Base-by-base conservation (phyloP, 2,888 invertebrate genomes). In the Omphaloscelis lunosa region DNA sequence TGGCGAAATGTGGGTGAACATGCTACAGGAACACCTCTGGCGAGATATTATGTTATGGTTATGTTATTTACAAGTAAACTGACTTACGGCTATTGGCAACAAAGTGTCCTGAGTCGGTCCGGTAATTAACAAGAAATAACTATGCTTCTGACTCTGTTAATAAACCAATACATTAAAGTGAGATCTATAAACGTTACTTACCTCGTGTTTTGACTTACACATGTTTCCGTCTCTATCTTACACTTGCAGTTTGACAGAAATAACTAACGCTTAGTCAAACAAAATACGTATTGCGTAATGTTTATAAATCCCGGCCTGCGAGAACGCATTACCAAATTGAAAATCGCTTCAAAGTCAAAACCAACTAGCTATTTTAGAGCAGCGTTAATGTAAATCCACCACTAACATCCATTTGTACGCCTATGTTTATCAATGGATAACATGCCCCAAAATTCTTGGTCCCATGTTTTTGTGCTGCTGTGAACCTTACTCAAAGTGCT, bases 401-500 rank as follows among this genome's bases (percentile, higher is more conserved):
- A 34, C 41, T 34, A 61, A 65, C 56, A 69, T 61, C 66, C 69
- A 74, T 84, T 66, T 80, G 62, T 67, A 51, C 27, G 61, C 23
- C 41, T 63, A 84, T 62, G 81, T 67, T 73, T 79, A 73, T 86
- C 84, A 79, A 86, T 72, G 58, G 80, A 48, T 68, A 75, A 75
- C 81, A 71, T 65, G 29, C 27, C 79, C 86, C 86, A 68, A 86
- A 83, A 86, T 86, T 86, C 84, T 66, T 74, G 80, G 77, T 63
- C 78, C 79, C 88, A 85, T 85, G 86, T 89, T 89, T 89, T 83
- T 79, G 80, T 80, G 82, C 81, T 77, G 56, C 72, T 77, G 67
- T 71, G 75, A 82, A 90, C 89, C 90, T 85, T 83, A 81, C 90
- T 89, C 89, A 89, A 88, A 85, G 80, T 71, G 80, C 76, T 76